Base-by-base conservation (phyloP, 1,140 invertebrate species). In the Hirudo medicinalis region DNA sequence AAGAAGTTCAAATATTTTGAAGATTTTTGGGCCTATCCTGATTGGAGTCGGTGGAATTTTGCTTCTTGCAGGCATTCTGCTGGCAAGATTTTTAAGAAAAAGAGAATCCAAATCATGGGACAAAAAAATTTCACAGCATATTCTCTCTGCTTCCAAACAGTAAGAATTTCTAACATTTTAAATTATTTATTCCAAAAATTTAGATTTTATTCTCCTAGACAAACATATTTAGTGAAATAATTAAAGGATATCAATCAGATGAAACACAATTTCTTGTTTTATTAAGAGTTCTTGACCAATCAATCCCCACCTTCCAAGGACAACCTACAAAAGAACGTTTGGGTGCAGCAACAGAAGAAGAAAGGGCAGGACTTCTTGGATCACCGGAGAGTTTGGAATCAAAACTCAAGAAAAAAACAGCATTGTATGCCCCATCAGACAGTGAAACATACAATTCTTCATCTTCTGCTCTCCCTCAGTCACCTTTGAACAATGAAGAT, bases 21-120 rank as follows among this genome's bases (percentile, higher is more conserved):
- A 68, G 32, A 73, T 73, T 43, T 67, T 70, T 11, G 67, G 74
- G 36, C 70, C 70, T 25, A 67, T 69, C 55, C 32, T 67, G 43
- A 54, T 70, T 68, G 72, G 49, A 69, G 63, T 74, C 27, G 72
- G 72, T 20, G 72, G 54, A 20, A 53, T 70, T 25, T 54, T 74
- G 17, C 54, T 73, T 25, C 29, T 74, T 20, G 72, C 32, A 71
- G 67, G 71, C 32, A 70, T 74, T 54, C 55, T 63, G 29, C 60
- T 71, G n/a, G 72, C 72, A 29, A 68, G 72, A 17, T 74, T 63
- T 15, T 20, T 63, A 25, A 63, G 57, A 63, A 63, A 63, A 32
- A 63, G 19, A 63, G 57, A 63, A 32, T 4, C 29, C 22, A 63
- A 63, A 63, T 25, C 22, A 19, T 63, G 57, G 57, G 29, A 63